A percentile compares a stretch with the other conserved stretches of the same genome.
Conservation (phyloP, 1,140 invertebrate genomes). For the Anastrepha obliqua region DNA sequence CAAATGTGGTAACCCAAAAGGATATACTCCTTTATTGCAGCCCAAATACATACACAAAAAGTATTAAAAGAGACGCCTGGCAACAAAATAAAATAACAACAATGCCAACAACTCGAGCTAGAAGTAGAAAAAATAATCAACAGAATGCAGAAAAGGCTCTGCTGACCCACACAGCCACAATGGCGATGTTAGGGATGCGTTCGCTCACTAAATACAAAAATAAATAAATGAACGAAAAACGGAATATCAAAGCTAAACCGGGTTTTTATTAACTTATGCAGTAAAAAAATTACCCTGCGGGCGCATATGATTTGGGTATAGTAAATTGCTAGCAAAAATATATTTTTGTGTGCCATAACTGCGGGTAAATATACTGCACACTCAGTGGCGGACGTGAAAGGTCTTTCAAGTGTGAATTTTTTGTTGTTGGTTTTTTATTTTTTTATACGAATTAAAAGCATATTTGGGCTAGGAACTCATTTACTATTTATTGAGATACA, state of each 20-base stretch:
- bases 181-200: neutral
- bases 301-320: neutral
- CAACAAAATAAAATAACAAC: neutral
- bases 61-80: neutral
- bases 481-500: too few relatives aligned
- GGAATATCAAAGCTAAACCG: neutral
- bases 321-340: neutral
- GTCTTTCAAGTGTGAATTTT: too few relatives aligned
- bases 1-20: conserved; percentile 30
- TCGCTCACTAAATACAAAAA: neutral
- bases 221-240: conserved; percentile 22
- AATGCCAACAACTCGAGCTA: neutral
- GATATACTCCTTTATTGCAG: conserved; percentile 27
- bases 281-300: neutral
- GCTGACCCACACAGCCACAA: neutral
- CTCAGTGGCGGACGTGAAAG: too few relatives aligned
- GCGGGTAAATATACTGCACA: neutral
- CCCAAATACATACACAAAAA: neutral
- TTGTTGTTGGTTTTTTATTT: too few relatives aligned
- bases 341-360: neutral
- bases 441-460: too few relatives aligned
- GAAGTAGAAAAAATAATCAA: neutral
- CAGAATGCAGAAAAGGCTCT: neutral
- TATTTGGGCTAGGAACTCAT: too few relatives aligned
- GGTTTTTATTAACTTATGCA: neutral